These are phyloP conservation scores for Halichoeres trimaculatus DNA, from an alignment of 2,113 vertebrate genomes.

Conservation along the genomic window DNA sequence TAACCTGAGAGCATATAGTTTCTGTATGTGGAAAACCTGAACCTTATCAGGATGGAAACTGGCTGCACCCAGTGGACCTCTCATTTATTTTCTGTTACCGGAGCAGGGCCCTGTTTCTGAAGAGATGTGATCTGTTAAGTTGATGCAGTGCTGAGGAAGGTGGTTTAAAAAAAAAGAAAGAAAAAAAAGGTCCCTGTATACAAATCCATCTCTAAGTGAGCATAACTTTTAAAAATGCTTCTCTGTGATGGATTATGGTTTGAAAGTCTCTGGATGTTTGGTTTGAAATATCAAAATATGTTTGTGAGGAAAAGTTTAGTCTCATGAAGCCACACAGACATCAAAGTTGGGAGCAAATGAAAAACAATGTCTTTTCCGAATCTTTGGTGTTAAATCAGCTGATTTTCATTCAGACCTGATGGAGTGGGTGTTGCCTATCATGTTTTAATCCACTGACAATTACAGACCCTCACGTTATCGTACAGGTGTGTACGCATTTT, in stretches of 20 bases:
- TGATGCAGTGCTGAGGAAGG: not conserved
- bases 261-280: not conserved
- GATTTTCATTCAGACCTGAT: not conserved
- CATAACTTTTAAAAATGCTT: not conserved
- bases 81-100: conserved; percentile 21
- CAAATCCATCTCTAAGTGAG: not conserved
- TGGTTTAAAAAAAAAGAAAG: not conserved
- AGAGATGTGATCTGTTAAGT: conserved; percentile 7
- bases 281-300: not conserved
- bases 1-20: not conserved
- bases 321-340: not conserved
- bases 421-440: not conserved
- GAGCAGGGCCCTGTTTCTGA: not conserved
- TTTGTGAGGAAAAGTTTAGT: not conserved
- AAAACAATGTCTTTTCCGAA: too few species aligned
- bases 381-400: not conserved
- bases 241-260: conserved; percentile 4
- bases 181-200: not conserved
- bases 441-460: too few species aligned
- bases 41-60: not conserved
- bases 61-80: not conserved
- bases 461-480: too few species aligned
- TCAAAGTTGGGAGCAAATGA: not conserved
- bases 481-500: too few species aligned
- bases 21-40: not conserved